Conservation (phyloP, 2,797 vertebrate genomes). For the Halcyon smyrnensis region DNA sequence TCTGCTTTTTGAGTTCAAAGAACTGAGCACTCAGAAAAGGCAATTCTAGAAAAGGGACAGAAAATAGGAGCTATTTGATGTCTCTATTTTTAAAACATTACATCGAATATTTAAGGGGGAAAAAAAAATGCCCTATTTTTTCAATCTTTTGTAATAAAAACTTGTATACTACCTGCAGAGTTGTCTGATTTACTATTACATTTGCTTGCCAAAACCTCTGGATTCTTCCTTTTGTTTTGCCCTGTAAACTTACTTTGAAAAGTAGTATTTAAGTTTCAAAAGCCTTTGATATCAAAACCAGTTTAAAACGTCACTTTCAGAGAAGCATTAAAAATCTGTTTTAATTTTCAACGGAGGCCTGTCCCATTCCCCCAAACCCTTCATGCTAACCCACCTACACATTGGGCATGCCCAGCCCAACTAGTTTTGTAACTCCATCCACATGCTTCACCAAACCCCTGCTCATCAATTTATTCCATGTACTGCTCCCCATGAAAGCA, state of each 20-base stretch:
- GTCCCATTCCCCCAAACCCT: not conserved
- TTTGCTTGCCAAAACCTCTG: not conserved
- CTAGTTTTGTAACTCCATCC: not conserved
- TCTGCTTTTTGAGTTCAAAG: not conserved
- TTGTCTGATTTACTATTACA: not conserved
- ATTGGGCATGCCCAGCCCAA: not conserved
- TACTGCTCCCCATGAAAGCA: not conserved
- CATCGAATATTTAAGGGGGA: not conserved
- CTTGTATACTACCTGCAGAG: not conserved
- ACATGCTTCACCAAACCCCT: not conserved
- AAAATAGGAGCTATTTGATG: not conserved
- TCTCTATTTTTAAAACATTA: not conserved
- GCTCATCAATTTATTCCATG: not conserved
- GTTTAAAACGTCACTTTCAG: not conserved
- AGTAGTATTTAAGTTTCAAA: not conserved
- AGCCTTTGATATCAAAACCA: not conserved
- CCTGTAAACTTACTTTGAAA: not conserved
- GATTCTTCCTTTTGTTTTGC: not conserved
- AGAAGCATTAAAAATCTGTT: not conserved
- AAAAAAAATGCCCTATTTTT: not conserved
- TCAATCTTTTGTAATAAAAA: not conserved
- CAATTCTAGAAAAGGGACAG: not conserved
- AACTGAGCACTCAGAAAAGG: not conserved
- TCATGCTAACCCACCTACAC: not conserved
- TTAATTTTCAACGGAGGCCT: not conserved